Percentiles rank a stretch among this genome's conserved stretches.
phyloP scores from a whole-genome alignment of 2,888 invertebrate species.

The Acrobeloides nanus region DNA sequence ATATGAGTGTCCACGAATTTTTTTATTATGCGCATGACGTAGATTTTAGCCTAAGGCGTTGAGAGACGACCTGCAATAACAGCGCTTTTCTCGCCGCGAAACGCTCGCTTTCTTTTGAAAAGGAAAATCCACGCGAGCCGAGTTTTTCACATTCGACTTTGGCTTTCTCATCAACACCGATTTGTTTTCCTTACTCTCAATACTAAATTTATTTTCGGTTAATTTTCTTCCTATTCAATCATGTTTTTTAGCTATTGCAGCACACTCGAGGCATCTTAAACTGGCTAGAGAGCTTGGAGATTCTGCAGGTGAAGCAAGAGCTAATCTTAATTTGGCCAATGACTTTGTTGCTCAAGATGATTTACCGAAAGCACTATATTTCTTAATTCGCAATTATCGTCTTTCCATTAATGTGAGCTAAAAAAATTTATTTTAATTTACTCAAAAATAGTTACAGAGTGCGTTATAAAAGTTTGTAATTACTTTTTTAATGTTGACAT shows the following conservation, averaged over 20 bases:
- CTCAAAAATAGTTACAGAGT: too few species aligned
- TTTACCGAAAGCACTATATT: slow-evolving; percentile 12
- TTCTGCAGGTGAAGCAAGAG: slow-evolving; percentile 5
- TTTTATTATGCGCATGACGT: too few species aligned
- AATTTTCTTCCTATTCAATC: background rate
- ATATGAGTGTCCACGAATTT: too few species aligned
- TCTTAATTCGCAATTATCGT: slow-evolving; percentile 5
- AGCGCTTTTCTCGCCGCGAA: too few species aligned
- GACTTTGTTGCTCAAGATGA: slow-evolving; percentile 7
- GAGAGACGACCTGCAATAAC: too few species aligned
- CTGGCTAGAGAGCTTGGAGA: slow-evolving; percentile 9
- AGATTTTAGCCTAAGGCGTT: too few species aligned
- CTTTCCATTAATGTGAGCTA: slow-evolving; percentile 9
- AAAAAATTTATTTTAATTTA: too few species aligned
- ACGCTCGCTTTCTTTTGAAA: too few species aligned
- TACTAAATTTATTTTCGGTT: background rate
- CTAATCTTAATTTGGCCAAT: slow-evolving; percentile 7
- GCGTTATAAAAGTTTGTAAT: too few species aligned
- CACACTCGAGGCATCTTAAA: slow-evolving; percentile 12
- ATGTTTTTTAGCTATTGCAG: slow-evolving; percentile 9
- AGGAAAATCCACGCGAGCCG: too few species aligned
- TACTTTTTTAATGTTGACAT: too few species aligned
- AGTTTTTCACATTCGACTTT: slow-evolving; percentile 3
- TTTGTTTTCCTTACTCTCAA: slow-evolving; percentile 2
- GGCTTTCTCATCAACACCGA: background rate